Percentiles rank a stretch among this genome's conserved stretches.
Conservation (phyloP, 2,888 invertebrate species). For the Theodoxus fluviatilis region DNA sequence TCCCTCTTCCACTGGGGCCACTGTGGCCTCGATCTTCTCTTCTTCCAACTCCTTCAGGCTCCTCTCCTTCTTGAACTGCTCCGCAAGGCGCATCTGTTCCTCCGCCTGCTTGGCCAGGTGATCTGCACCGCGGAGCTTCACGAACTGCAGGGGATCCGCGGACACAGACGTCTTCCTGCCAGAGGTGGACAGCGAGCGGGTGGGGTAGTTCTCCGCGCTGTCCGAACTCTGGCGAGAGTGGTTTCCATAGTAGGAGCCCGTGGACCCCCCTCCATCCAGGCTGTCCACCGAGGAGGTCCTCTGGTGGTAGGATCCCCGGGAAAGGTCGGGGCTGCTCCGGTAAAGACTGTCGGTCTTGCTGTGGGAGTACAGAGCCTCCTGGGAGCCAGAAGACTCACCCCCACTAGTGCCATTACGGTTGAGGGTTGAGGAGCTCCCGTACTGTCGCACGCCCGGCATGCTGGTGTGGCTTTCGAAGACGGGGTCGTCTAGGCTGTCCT, state of each 20-base stretch:
- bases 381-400: background rate
- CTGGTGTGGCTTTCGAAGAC: slow-evolving; percentile 34
- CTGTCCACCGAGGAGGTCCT: slow-evolving; percentile 56
- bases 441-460: slow-evolving; percentile 50
- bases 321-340: slow-evolving; percentile 48
- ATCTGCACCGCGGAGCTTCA: slow-evolving; percentile 47
- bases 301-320: slow-evolving; percentile 40
- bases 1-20: slow-evolving; percentile 42
- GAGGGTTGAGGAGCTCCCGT: slow-evolving; percentile 42
- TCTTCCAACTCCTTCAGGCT: too few relatives aligned
- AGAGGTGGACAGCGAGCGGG: slow-evolving; percentile 28
- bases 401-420: slow-evolving; percentile 22
- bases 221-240: slow-evolving; percentile 57
- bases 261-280: too few relatives aligned
- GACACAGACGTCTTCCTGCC: slow-evolving; percentile 39
- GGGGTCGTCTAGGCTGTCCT: slow-evolving; percentile 46
- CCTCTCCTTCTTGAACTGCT: slow-evolving; percentile 38
- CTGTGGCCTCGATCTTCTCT: background rate
- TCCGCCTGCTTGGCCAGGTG: slow-evolving; percentile 54
- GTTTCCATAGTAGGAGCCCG: slow-evolving; percentile 39
- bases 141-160: slow-evolving; percentile 61
- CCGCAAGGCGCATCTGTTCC: slow-evolving; percentile 53
- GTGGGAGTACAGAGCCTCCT: slow-evolving; percentile 32
- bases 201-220: slow-evolving; percentile 42
- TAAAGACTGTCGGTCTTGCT: slow-evolving; percentile 40